Evolutionary conservation across 2,888 invertebrate genomes (phyloP).

Genomic region (Magallana nippona): DNA sequence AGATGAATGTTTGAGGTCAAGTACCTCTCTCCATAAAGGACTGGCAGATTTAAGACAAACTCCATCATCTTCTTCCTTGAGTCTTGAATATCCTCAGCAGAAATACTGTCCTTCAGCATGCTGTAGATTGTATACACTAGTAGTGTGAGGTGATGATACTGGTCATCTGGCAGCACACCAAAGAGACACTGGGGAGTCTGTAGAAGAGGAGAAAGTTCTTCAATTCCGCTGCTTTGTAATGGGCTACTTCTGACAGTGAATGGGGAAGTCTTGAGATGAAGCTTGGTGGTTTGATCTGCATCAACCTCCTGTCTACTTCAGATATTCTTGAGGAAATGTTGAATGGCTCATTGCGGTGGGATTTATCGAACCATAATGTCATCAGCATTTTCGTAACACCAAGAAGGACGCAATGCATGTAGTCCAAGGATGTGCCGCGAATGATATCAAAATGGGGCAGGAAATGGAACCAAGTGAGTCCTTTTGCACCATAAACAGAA

Average conservation of each 20-base stretch:
- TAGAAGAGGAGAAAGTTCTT: constrained; percentile 47
- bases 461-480: constrained; percentile 32
- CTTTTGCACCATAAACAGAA: constrained; percentile 12
- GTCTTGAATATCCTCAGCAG: neutral
- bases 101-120: constrained; percentile 9
- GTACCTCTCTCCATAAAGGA: constrained; percentile 41
- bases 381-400: constrained; percentile 56
- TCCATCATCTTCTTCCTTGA: constrained; percentile 32
- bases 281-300: constrained; percentile 45
- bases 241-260: constrained; percentile 29
- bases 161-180: constrained; percentile 40
- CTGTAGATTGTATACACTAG: constrained; percentile 32
- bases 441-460: constrained; percentile 55
- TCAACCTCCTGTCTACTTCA: constrained; percentile 31
- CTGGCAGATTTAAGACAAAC: constrained; percentile 18
- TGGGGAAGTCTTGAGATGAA: constrained; percentile 44
- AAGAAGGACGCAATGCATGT: constrained; percentile 63
- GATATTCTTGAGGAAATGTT: constrained; percentile 35
- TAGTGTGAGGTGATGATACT: constrained; percentile 32
- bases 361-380: constrained; percentile 54
- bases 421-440: constrained; percentile 57
- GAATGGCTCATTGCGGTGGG: constrained; percentile 42
- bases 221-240: constrained; percentile 50
- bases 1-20: constrained; percentile 50
- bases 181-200: constrained; percentile 42